Evolutionary conservation across 1,140 invertebrate genomes (phyloP).

Genomic region (Formica exsecta): DNA sequence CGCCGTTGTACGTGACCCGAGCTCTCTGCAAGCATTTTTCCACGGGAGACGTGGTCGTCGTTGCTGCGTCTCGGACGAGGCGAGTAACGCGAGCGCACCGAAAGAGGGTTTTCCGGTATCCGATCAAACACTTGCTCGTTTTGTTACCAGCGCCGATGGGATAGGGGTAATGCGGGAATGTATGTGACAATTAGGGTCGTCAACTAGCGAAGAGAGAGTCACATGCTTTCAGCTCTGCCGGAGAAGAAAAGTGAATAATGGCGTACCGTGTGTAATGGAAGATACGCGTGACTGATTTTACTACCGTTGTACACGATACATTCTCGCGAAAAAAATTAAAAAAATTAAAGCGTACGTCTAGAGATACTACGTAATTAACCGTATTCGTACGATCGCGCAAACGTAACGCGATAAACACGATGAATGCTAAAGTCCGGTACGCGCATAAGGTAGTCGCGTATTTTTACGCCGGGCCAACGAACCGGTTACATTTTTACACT

Average conservation of each 20-base stretch:
- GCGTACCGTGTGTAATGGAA: no score
- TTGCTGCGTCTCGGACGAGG: conserved; percentile 57
- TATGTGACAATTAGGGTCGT: conserved; percentile 18
- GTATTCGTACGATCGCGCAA: neutral
- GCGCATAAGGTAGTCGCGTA: neutral
- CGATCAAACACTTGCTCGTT: conserved; percentile 53
- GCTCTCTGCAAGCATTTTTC: conserved; percentile 74
- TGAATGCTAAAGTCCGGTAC: conserved; percentile 4
- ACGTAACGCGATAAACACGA: conserved; percentile 15
- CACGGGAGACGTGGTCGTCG: conserved; percentile 39
- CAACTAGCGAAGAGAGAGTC: neutral
- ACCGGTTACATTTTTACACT: conserved; percentile 45
- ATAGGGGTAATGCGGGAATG: neutral
- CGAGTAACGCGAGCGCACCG: conserved; percentile 36
- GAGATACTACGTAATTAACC: neutral
- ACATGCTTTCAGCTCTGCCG: neutral
- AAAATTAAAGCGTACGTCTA: neutral
- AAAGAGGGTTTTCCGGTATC: conserved; percentile 47
- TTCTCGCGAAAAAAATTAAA: neutral
- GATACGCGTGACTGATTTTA: neutral
- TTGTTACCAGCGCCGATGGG: conserved; percentile 1
- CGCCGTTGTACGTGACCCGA: conserved; percentile 77
- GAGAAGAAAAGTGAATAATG: conserved; percentile 1
- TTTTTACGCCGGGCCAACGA: conserved; percentile 46
- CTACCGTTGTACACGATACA: neutral